Percentiles rank a stretch among this genome's conserved stretches.
These are phyloP conservation scores for Lichenostomus cassidix DNA, from an alignment of 2,113 vertebrate genomes.

Conservation along the genomic window DNA sequence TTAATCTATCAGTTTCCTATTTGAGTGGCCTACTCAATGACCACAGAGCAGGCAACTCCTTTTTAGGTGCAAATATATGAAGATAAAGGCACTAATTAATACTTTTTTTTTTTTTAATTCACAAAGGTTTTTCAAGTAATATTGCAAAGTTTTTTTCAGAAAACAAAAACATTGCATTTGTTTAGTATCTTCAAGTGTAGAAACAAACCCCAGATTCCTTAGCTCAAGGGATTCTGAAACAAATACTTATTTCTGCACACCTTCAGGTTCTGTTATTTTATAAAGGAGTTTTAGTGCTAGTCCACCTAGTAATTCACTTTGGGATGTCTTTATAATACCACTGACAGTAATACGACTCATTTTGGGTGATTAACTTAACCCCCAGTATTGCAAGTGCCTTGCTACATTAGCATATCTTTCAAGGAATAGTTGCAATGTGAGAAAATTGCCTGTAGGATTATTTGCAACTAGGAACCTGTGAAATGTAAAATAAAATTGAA, in stretches of 20 bases:
- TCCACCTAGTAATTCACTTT: slow-evolving; percentile 72
- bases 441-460: slow-evolving; percentile 82
- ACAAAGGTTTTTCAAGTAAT: slow-evolving; percentile 36
- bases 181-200: slow-evolving; percentile 44
- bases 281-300: slow-evolving; percentile 67
- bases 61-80: background rate
- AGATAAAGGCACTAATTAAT: background rate
- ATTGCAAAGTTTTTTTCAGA: background rate
- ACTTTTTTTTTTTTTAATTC: background rate
- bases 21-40: background rate
- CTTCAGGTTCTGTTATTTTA: slow-evolving; percentile 66
- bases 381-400: slow-evolving; percentile 69
- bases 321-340: slow-evolving; percentile 73
- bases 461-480: slow-evolving; percentile 80
- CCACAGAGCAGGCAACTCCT: background rate
- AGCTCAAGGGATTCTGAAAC: slow-evolving; percentile 65
- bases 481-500: slow-evolving; percentile 83
- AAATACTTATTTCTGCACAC: slow-evolving; percentile 65
- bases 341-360: slow-evolving; percentile 79
- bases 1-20: background rate
- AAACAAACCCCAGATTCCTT: slow-evolving; percentile 61
- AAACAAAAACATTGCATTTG: background rate
- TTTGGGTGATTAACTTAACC: slow-evolving; percentile 83
- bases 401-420: slow-evolving; percentile 79
- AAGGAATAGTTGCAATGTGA: slow-evolving; percentile 78